Conservation (phyloP, 2,797 vertebrate genomes). For the Sciurus carolinensis region DNA sequence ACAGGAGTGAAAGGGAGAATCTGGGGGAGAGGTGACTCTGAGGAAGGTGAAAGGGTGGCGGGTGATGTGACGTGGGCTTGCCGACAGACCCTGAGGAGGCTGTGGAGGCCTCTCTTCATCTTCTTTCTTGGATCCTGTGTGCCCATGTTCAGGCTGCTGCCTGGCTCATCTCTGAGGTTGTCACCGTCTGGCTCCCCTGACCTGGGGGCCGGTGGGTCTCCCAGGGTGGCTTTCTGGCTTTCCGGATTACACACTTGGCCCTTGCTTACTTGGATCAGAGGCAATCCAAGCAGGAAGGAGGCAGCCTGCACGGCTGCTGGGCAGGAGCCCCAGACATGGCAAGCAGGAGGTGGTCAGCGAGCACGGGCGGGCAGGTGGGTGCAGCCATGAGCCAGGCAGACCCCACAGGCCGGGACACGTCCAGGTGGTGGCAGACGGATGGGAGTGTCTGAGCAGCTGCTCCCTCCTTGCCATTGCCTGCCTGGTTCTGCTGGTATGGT, state of each 20-base stretch:
- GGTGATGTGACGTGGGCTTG: rapidly evolving
- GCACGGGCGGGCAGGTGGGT: rapidly evolving
- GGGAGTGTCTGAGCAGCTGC: neutral
- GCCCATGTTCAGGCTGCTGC: neutral
- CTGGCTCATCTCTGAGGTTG: neutral
- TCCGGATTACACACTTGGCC: neutral
- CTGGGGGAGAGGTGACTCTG: rapidly evolving
- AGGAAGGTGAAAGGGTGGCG: neutral
- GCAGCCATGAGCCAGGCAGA: neutral
- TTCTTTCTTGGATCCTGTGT: neutral
- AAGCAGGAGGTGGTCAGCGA: rapidly evolving
- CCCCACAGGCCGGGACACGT: rapidly evolving
- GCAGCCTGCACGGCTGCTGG: neutral
- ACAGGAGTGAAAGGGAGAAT: no score
- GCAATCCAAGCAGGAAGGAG: neutral
- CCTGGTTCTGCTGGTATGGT: rapidly evolving
- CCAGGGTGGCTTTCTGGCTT: neutral
- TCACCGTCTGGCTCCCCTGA: neutral
- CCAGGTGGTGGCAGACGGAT: neutral
- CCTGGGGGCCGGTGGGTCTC: neutral
- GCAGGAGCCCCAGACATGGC: neutral
- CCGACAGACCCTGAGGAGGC: neutral
- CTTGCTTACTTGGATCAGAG: neutral
- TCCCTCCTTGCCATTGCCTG: neutral
- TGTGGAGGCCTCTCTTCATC: no score